These are phyloP conservation scores for Araneus ventricosus DNA, from an alignment of 1,140 invertebrate genomes.

Conservation along the genomic window DNA sequence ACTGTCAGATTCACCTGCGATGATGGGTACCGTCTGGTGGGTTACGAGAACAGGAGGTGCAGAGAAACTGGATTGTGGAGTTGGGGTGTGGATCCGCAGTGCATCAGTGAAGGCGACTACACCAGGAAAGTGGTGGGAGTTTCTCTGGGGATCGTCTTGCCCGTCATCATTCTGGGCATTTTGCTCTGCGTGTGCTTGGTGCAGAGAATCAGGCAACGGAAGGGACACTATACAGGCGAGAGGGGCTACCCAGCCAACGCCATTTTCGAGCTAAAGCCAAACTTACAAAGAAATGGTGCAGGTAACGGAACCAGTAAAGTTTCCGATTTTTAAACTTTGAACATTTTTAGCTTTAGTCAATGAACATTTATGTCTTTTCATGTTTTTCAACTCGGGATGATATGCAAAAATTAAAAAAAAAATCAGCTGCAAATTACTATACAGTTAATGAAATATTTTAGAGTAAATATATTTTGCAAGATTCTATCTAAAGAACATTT, in stretches of 20 bases:
- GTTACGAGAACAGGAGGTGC: conserved; percentile 91
- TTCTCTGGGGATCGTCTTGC: conserved; percentile 87
- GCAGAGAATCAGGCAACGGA: conserved; percentile 62
- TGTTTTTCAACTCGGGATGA: not conserved
- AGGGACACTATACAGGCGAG: conserved; percentile 76
- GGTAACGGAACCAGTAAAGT: conserved; percentile 63
- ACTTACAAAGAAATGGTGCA: conserved; percentile 18
- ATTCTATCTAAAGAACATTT: too few species aligned
- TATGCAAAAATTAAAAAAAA: not conserved
- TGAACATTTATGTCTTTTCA: not conserved
- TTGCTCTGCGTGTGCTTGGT: conserved; percentile 84
- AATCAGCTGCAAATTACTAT: not conserved
- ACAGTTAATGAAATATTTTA: not conserved
- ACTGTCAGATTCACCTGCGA: conserved; percentile 94
- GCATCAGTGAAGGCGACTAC: conserved; percentile 86
- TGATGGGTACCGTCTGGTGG: conserved; percentile 91
- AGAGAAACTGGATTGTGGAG: conserved; percentile 86
- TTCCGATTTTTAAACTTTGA: conserved; percentile 62
- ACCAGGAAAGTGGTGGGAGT: conserved; percentile 87
- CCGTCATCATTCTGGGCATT: conserved; percentile 86
- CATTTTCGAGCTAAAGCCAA: conserved; percentile 29
- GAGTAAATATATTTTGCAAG: too few species aligned
- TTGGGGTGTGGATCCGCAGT: conserved; percentile 77
- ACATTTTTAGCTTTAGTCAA: not conserved
- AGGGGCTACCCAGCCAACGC: conserved; percentile 11